Evolutionary conservation across 2,888 invertebrate species (phyloP), one percentile per base, ranked within the genome.

Genomic region (Drosophila lutescens): DNA sequence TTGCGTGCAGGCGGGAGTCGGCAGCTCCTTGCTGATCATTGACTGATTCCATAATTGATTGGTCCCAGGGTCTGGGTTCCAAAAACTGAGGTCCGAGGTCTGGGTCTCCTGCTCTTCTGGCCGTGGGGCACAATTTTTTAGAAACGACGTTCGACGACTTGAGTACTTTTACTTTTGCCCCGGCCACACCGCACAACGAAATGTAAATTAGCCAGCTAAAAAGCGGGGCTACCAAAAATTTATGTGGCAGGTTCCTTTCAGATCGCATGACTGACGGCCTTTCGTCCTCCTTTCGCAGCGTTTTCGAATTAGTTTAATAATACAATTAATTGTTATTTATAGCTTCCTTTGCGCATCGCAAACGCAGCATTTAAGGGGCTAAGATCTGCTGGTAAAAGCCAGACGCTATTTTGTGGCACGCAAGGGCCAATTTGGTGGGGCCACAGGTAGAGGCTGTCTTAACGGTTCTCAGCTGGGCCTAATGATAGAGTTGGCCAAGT

Each of bases 291-390:
- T 26, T 26, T 26, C 26, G 73, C 53, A 51, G 32, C 46, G 53
- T 46, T 57, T 55, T 54, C 26, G 89, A 86, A 89, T 86, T 88
- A 86, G 87, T 89, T 89, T 86, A 89, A 89, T 89, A 87, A 79
- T 75, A 85, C 89, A 85, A 85, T 89, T 87, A 89, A 86, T 86
- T 87, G 75, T 86, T 86, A 89, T 86, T 86, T 86, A 86, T 86
- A 76, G 88, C 85, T 86, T 86, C 89, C 89, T 85, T 72, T 76
- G 70, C 13, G 60, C 53, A 32, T 40, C 62, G 15, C 65, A 70
- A 78, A 71, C 76, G 79, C 58, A 70, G 63, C 71, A 62, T 79
- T 83, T 75, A 80, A 56, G 54, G 51, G 15, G 51, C 51, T 26
- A 46, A 53, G 38, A 49, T 61, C 67, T 62, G 32, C 53, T 30